Evolutionary conservation across 2,797 vertebrate genomes (phyloP), one percentile per base, ranked within the genome.

Genomic region (Smutsia gigantea): DNA sequence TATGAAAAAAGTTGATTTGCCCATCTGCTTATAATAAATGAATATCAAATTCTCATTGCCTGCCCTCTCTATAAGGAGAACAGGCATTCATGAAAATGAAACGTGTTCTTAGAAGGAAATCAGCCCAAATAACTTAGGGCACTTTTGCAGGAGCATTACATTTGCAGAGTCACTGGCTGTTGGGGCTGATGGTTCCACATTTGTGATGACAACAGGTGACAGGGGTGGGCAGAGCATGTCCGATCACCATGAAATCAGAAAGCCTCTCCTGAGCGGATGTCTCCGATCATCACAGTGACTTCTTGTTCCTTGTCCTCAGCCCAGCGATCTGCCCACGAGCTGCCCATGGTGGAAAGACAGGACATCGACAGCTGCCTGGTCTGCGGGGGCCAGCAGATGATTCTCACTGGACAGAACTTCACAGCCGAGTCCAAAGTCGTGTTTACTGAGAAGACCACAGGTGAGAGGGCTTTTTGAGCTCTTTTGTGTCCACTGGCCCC

Each of bases 391-490:
- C 99, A 99, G 86, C 99, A 99, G 98, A 99, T 99, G 99, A 99
- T 99, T 96, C 99, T 99, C n/a, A 99, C 99, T 0, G 99, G 99
- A 57, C 99, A 99, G 91, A 99, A 99, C 95, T 99, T 99, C 98
- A 99, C 99, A 0, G 98, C 99, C 0, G 99, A 99, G 97, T 99
- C 99, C 97, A 99, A 99, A 97, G 99, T 99, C 83, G 98, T 99
- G 87, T 99, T 99, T 97, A 99, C 99, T 12, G 99, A 99, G 98
- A 99, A 99, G 98, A 99, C 99, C 23, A 98, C 99, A 98, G 99
- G 99, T 99, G 97, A 99, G 99, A 59, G 53, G n/a, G 12, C 18
- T 29, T 49, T 90, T 72, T 2, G 19, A 49, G 37, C 55, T 74
- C 14, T 46, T 49, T 4, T 2, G 31, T 7, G 49, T 25, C 23